Base-by-base conservation (phyloP, 2,888 invertebrate genomes). In the Gymnocheta viridis region DNA sequence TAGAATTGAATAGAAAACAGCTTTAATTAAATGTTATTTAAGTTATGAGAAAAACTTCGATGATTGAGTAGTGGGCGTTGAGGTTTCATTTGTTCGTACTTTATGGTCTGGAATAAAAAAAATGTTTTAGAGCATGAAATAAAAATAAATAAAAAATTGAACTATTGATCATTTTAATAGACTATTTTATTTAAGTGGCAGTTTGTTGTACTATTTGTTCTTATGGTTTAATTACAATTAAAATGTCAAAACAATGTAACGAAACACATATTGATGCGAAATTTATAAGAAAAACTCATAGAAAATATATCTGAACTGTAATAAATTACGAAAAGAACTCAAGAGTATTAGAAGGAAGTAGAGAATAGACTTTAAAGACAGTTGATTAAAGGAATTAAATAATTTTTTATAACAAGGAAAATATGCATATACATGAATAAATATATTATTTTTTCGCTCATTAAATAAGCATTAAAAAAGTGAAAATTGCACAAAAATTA, bases 91-190 rank as follows among this genome's bases (percentile, higher is more conserved):
- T 73, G 72, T 60, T n/a, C 12, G 35, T 56, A 56, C 7, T 56
- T 19, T 17, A 51, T 58, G 27, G 47, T 0, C 27, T 19, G 47
- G 24, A 44, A 49, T 58, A 10, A 10, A 47, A 10, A 47, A 32
- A 35, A 81, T 14, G 47, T 72, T 76, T 12, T 77, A 73, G 76
- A 84, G 67, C 62, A 73, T 77, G 54, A 73, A 72, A 81, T 47
- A 73, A 67, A 64, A 69, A 77, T 47, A 73, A 72, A 81, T 47
- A 73, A 67, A 64, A 69, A 77, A 81, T 84, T 81, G 77, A 84
- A 77, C 81, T 81, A 84, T 84, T 81, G 84, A 84, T 84, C 81
- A 81, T 78, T 78, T 54, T 84, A 84, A 74, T 78, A 58, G 76
- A 60, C 60, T 54, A 77, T 77, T 79, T 56, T 38, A 64, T 64